Evolutionary conservation across 2,797 vertebrate genomes (phyloP).

Genomic region (Tangara arthus): DNA sequence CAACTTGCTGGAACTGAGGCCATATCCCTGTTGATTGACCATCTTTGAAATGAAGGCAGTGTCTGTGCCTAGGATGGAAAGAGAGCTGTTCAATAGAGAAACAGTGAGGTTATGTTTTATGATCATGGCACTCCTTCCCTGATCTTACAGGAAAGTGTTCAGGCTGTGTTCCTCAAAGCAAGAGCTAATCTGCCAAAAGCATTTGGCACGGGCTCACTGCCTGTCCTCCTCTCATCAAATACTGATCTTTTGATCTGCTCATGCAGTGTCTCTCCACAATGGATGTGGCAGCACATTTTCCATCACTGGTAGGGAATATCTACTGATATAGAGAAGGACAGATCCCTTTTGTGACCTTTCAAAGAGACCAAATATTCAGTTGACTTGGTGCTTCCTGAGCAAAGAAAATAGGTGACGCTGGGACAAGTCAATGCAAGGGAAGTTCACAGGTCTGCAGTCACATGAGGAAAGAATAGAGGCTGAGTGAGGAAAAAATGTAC

Average conservation of each 20-base stretch:
- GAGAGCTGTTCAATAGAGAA: not conserved
- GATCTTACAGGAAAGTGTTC: not conserved
- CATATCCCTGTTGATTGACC: not conserved
- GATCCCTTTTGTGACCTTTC: not conserved
- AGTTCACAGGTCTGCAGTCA: not conserved
- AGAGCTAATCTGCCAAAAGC: not conserved
- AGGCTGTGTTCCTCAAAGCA: not conserved
- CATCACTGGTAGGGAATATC: not conserved
- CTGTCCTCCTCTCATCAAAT: not conserved
- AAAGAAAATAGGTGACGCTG: not conserved
- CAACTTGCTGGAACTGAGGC: not conserved
- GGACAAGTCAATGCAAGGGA: not conserved
- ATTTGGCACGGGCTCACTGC: not conserved
- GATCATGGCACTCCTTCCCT: not conserved
- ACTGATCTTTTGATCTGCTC: not conserved
- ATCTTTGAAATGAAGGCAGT: not conserved
- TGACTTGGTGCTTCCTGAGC: not conserved
- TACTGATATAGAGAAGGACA: not conserved
- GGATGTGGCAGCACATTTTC: not conserved
- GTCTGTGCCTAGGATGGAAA: not conserved
- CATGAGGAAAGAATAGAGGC: not conserved
- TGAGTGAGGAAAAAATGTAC: not conserved
- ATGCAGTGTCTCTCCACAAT: not conserved
- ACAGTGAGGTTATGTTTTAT: not conserved
- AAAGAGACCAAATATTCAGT: not conserved